Percentiles rank a stretch among this genome's conserved stretches.
phyloP scores from a whole-genome alignment of 1,140 invertebrate genomes.

The Hyposmocoma kahamanoa region DNA sequence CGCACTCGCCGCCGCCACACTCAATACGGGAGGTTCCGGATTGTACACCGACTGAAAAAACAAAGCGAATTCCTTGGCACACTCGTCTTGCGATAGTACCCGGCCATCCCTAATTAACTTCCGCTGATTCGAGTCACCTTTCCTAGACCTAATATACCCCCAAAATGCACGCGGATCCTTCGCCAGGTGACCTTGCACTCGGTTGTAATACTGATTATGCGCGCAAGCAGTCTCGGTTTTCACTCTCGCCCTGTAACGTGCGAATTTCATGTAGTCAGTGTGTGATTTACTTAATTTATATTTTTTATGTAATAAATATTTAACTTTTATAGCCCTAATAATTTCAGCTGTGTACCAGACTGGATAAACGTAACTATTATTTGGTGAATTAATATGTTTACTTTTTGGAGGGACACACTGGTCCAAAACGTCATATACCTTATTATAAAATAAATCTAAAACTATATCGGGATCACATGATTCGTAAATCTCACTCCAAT shows the following conservation, averaged over 20 bases:
- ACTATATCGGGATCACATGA: too few relatives aligned
- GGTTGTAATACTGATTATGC: background rate
- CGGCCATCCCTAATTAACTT: background rate
- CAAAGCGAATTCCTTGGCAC: background rate
- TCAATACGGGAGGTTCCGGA: background rate
- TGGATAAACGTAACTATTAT: background rate
- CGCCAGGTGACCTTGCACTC: background rate
- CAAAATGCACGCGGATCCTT: conserved; percentile 9
- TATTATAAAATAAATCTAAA: too few relatives aligned
- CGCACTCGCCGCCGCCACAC: background rate
- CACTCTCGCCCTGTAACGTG: background rate
- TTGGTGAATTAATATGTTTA: too few relatives aligned
- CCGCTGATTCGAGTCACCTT: background rate
- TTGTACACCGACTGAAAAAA: background rate
- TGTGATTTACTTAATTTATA: background rate
- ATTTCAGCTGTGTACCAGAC: conserved; percentile 1
- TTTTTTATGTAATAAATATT: background rate
- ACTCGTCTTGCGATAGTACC: background rate
- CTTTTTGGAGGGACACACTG: too few relatives aligned
- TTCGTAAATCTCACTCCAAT: conserved; percentile 11
- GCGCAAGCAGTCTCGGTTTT: background rate
- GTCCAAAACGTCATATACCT: too few relatives aligned
- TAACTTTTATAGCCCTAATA: background rate
- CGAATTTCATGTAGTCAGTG: background rate
- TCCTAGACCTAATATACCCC: background rate